Evolutionary conservation across 2,888 invertebrate genomes (phyloP), one percentile per base, ranked within the genome.

Genomic region (Branchellion lobata): DNA sequence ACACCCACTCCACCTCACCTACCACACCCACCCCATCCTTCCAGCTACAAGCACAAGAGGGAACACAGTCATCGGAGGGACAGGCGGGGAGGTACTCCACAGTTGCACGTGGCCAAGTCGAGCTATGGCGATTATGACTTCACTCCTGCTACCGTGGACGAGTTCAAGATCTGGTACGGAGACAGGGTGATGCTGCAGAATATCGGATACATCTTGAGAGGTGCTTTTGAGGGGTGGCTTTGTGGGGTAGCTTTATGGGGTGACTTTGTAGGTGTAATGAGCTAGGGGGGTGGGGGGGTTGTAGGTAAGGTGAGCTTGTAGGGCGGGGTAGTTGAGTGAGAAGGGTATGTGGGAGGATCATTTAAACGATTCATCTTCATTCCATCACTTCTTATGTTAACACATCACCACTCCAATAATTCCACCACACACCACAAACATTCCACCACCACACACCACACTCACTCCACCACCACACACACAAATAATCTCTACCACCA

Each of bases 181-280:
- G 82, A 82, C 77, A n/a, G 83, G 18, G 84, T 84, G 29, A 82
- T 81, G 68, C 80, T 85, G 18, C 61, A 81, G 31, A 29, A 78
- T 21, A 61, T 82, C 24, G 83, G 79, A 3, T 81, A 83, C 57
- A 81, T 84, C 36, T 33, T 74, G 5, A 80, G 83, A 82, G 83
- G 83, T 83, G 27, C n/a, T n/a, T n/a, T n/a, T n/a, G n/a, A n/a
- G 71, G 81, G 47, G 24, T 40, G 3, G 18, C 0, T 81, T 27
- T 24, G 14, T 27, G 27, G 14, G 14, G 27, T 68, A 24, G 18
- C 18, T 53, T 18, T 53, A 18, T 53, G 53, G 14, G 14, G 14
- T 18, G 14, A 53, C 21, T 53, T 53, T 53, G 14, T 14, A 53
- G 14, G 53, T 53, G 18, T 68, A 21, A 68, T 24, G 14, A 68